A percentile compares a stretch with the other conserved stretches of the same genome.
Conservation (phyloP, 2,113 vertebrate species). For the Tupaia chinensis region DNA sequence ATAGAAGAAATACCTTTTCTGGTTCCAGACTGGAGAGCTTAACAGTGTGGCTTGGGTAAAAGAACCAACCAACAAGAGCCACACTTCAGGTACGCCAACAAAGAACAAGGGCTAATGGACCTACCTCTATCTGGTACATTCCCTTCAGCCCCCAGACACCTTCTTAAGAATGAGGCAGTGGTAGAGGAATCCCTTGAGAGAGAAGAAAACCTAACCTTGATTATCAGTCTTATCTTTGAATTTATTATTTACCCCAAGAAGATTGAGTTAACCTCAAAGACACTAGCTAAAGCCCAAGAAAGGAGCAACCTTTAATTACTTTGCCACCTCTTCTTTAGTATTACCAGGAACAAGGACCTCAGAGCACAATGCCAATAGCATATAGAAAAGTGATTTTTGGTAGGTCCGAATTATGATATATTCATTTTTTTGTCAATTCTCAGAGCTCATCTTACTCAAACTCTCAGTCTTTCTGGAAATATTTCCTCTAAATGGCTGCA, state of each 20-base stretch:
- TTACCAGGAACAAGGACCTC: background rate
- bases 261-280: background rate
- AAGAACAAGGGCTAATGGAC: background rate
- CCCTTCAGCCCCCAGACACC: background rate
- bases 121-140: accelerated
- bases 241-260: background rate
- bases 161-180: background rate
- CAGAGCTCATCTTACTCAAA: background rate
- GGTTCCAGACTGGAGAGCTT: background rate
- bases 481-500: background rate
- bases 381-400: background rate
- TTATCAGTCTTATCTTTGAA: background rate
- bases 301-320: background rate
- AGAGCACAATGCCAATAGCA: no score
- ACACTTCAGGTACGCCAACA: background rate
- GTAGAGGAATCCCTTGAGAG: background rate
- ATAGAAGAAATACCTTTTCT: background rate
- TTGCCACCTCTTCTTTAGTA: background rate
- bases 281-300: background rate
- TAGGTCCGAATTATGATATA: background rate
- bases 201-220: background rate
- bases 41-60: no score
- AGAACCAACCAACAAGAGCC: background rate
- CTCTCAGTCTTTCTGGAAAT: background rate
- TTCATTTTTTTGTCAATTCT: background rate